Base-by-base conservation (phyloP, 2,113 vertebrate species). In the Campylorhamphus procurvoides region DNA sequence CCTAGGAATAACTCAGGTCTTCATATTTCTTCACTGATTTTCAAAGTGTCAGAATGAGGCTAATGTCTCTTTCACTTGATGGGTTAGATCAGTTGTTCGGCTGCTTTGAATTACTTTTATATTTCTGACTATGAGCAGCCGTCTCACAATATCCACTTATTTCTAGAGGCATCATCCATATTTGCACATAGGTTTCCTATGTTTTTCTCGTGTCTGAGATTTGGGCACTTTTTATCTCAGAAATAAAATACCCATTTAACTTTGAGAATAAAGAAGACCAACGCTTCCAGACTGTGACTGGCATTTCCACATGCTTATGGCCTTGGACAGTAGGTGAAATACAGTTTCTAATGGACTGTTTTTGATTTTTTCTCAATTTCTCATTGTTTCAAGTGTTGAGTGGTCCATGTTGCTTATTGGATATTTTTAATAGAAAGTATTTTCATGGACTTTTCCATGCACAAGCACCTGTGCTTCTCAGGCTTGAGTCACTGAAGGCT, bases 41-140 rank as follows among this genome's bases (percentile, higher is more conserved):
- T 77, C 24, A 8, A 37, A 37, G 8, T 33, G 18, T 35, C n/a
- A 66, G 60, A 89, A 35, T 0, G 0, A 84, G 8, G 23, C 40
- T 83, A 49, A 46, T 17, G 7, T 58, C 44, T 90, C 39, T 80
- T 37, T 64, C 40, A 52, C 71, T 90, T 79, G 52, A 59, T 75
- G 35, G 10, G 27, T 68, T 68, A 69, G 86, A 76, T 66, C 24
- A 74, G 14, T 72, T 86, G 13, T 64, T 52, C 52, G 87, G 22
- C 17, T 72, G 47, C 42, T 90, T 75, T 10, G 2, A 59, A 78
- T 72, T 64, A 60, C 31, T 73, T 82, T 71, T 82, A 15, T 63
- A 35, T 59, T n/a, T 67, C 23, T 55, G 42, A 39, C 90, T 75
- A 60, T 22, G 12, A 92, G 12, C 52, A 85, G 18, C 39, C 92